Conservation (phyloP, 2,797 vertebrate species). For the Gambusia yucatana region DNA sequence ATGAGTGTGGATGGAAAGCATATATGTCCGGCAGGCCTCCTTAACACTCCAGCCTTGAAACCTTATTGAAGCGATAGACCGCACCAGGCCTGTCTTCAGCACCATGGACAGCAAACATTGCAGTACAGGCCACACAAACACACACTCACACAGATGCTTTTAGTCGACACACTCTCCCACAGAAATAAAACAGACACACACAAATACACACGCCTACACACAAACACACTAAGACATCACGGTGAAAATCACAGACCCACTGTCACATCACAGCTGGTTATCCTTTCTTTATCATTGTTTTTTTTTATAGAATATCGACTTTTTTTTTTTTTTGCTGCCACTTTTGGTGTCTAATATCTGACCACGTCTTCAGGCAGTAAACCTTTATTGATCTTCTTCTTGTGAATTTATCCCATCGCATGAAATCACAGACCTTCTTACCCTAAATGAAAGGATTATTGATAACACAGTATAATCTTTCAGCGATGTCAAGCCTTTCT, state of each 20-base stretch:
- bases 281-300: conserved; percentile 2
- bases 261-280: conserved; percentile 14
- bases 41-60: conserved; percentile 39
- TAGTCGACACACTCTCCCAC: conserved; percentile 27
- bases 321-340: conserved; percentile 38
- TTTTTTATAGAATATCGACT: conserved; percentile 23
- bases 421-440: conserved; percentile 42
- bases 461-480: conserved; percentile 37
- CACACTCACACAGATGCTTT: conserved; percentile 28
- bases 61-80: conserved; percentile 67
- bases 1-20: not conserved
- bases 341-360: conserved; percentile 58
- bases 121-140: conserved; percentile 65
- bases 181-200: conserved; percentile 35
- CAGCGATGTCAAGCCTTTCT: conserved; percentile 36
- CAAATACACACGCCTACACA: conserved; percentile 14
- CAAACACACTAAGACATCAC: conserved; percentile 37
- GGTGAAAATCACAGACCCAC: conserved; percentile 31
- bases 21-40: conserved; percentile 39
- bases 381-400: conserved; percentile 70
- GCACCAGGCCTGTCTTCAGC: conserved; percentile 72
- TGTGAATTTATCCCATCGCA: conserved; percentile 62
- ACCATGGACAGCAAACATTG: conserved; percentile 79
- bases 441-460: conserved; percentile 51
- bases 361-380: conserved; percentile 62